Evolutionary conservation across 2,888 invertebrate genomes (phyloP).

Genomic region (Melinaea marsaeus): DNA sequence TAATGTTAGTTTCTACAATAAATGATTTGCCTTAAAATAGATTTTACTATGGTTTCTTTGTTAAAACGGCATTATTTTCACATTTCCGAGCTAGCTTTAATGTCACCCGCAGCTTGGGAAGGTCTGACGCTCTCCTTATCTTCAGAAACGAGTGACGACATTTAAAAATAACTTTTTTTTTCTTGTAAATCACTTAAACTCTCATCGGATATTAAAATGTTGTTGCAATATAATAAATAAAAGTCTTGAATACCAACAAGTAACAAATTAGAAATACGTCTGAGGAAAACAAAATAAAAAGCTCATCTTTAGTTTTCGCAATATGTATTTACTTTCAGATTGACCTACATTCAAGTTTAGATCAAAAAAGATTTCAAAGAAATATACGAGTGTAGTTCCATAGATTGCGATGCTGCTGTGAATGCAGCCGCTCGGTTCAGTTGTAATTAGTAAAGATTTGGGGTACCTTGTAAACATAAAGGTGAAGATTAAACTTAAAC

Average conservation of each 20-base stretch:
- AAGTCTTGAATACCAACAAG: no score
- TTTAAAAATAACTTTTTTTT: neutral
- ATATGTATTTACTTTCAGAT: neutral
- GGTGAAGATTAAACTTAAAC: neutral
- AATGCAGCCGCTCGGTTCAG: conserved; percentile 5
- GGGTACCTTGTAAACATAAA: neutral
- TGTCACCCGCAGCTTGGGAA: neutral
- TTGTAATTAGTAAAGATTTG: neutral
- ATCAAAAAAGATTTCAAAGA: neutral
- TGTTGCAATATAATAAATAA: no score
- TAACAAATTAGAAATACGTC: no score
- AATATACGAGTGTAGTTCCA: conserved; percentile 8
- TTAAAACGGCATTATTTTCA: neutral
- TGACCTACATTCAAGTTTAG: neutral
- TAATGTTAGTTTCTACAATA: neutral
- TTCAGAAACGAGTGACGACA: neutral
- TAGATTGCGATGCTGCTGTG: conserved; percentile 16
- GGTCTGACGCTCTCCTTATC: neutral
- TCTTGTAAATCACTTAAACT: neutral
- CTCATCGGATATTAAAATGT: no score
- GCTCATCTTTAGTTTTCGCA: no score
- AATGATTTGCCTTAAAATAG: no score
- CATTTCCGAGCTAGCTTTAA: neutral
- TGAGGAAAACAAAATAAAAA: no score
- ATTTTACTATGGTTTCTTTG: no score